Base-by-base conservation (phyloP, 2,113 vertebrate species). In the Halcyon senegalensis region DNA sequence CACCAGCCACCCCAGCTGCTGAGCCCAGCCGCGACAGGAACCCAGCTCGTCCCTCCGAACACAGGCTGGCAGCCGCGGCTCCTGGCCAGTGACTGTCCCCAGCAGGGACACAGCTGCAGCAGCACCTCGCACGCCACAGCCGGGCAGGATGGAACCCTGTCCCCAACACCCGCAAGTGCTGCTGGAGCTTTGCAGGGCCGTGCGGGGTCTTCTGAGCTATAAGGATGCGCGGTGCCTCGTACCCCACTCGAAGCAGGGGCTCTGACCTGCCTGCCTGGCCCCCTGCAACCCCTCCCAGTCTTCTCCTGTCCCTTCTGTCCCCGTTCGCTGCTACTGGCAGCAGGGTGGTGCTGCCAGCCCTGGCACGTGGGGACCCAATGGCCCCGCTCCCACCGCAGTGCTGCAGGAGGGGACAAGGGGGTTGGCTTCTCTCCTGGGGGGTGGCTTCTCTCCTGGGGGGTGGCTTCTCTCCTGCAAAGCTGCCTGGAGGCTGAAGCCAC, bases 281-380 rank as follows among this genome's bases (percentile, higher is more conserved):
- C 46, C 35, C 20, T 1, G 1, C 30, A 7, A 67, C 5, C 3
- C 31, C 37, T 20, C 27, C 37, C 23, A 12, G 3, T 4, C 59
- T 68, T 33, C 63, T 76, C 67, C 81, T 39, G 62, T 35, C 82
- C 59, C 50, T 53, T 67, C 62, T 53, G 21, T 33, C 51, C 44
- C 75, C 1, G 8, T 31, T 5, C 33, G 70, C 51, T 25, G 37
- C 82, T 17, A 62, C 18, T 2, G 17, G 63, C 35, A 56, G 39
- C 7, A 19, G 63, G 33, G 80, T 28, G 72, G 41, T 39, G 30
- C 81, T 5, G 50, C 44, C 64, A 91, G 64, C 17, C 28, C 56
- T 0, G 33, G 85, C 60, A 41, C 13, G 4, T 5, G 1, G 51
- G 56, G n/a, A 41, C 37, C 12, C 1, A 2, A 44, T 0, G 39